Percentiles rank a stretch among this genome's conserved stretches.
Evolutionary conservation across 2,113 vertebrate species (phyloP).

Genomic region (Plestiodon gilberti): DNA sequence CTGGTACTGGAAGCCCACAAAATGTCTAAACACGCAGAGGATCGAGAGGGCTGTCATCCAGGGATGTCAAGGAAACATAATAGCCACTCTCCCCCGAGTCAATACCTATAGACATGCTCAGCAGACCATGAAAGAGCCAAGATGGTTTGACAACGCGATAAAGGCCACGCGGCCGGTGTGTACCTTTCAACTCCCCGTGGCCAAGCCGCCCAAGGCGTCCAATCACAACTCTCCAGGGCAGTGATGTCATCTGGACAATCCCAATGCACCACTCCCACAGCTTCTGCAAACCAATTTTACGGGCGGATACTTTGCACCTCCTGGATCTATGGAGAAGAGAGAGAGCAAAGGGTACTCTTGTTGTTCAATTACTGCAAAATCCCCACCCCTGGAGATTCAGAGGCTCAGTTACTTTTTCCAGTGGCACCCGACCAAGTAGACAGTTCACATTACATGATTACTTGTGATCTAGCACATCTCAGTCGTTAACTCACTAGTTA

Average conservation of each 20-base stretch:
- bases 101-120: accelerated
- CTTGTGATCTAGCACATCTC: neutral
- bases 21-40: no score
- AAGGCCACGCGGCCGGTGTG: neutral
- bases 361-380: neutral
- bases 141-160: neutral
- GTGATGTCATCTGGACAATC: constrained; percentile 94
- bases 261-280: constrained; percentile 97
- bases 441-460: neutral
- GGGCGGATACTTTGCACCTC: constrained; percentile 90
- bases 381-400: neutral
- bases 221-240: constrained; percentile 97
- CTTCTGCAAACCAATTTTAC: constrained; percentile 95
- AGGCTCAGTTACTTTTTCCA: neutral
- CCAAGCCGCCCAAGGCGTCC: constrained; percentile 94
- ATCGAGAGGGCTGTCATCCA: neutral
- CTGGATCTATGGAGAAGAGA: constrained; percentile 78
- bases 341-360: neutral
- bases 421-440: neutral
- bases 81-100: accelerated
- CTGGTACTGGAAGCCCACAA: neutral
- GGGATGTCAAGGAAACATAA: neutral
- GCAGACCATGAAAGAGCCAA: neutral
- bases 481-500: neutral
- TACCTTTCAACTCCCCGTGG: constrained; percentile 95